A percentile compares a stretch with the other conserved stretches of the same genome.
Evolutionary conservation across 2,888 invertebrate species (phyloP).

Genomic region (Bellardia bayeri): DNA sequence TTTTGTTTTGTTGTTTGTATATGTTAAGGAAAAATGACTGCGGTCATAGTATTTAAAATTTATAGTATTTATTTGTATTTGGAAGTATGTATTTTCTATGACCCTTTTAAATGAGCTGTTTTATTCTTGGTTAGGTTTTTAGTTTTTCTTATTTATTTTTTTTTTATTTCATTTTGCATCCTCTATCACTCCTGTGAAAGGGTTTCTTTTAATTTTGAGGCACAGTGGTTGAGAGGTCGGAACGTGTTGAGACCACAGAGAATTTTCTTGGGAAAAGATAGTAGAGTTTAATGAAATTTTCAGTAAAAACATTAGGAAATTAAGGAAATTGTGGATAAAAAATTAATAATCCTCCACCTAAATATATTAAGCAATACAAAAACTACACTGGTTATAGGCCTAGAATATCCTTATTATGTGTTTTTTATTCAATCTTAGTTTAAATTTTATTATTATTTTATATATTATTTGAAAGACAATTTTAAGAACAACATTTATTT

Average conservation of each 20-base stretch:
- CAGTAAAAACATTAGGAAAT: background rate
- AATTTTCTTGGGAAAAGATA: background rate
- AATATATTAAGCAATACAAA: no score
- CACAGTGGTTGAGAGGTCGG: conserved; percentile 52
- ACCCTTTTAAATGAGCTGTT: conserved; percentile 55
- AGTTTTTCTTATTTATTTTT: conserved; percentile 1
- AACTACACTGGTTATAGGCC: no score
- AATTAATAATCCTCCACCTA: no score
- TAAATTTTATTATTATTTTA: no score
- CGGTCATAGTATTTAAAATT: conserved; percentile 61
- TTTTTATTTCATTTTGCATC: conserved; percentile 1
- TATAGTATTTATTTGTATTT: conserved; percentile 33
- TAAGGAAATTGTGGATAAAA: background rate
- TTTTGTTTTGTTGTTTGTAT: conserved; percentile 6
- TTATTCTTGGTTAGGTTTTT: conserved; percentile 33
- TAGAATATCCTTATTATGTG: no score
- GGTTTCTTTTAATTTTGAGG: conserved; percentile 21
- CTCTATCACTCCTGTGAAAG: conserved; percentile 17
- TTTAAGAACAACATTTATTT: no score
- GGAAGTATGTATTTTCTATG: conserved; percentile 56
- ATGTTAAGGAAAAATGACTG: conserved; percentile 59
- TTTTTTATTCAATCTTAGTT: no score
- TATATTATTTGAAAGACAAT: no score
- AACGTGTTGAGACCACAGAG: background rate
- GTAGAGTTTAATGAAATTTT: background rate